Base-by-base conservation (phyloP, 1,140 invertebrate genomes). In the Drosophila triauraria region DNA sequence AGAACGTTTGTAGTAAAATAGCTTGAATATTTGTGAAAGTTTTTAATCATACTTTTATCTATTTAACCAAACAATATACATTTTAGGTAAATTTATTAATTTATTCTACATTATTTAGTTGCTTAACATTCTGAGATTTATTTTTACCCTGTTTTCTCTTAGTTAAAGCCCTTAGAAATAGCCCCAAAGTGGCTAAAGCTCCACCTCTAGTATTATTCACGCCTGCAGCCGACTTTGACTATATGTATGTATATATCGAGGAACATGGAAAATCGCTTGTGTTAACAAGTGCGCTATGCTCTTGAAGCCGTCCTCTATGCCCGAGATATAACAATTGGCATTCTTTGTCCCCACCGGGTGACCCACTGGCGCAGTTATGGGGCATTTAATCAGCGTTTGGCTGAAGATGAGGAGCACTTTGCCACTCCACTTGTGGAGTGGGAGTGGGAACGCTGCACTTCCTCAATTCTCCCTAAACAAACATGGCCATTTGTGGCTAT, bases 221-320 rank as follows among this genome's bases (percentile, higher is more conserved):
- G 30, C 42, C 50, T 20, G 48, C 48, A 74, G n/a, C 38, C 25
- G 40, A 32, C 64, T 35, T 42, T 17, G 25, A 48, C 38, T 42
- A 42, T 51, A 53, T 17, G 32, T 10, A 25, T 32, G 44, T 17
- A 25, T 35, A 53, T 59, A 56, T 60, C 15, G 10, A 23, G 20
- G 40, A 78, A 87, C 84, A 87, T 84, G 84, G 56, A 88, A 87
- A 84, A 80, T 78, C 80, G 72, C 71, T 88, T 84, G 84, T 84
- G 71, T 63, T 80, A 83, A 87, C 80, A 87, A 87, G 76, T 87
- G 80, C 77, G 64, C 17, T 67, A 59, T 88, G 84, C 84, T 78
- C 84, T 88, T 88, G 80, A 68, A 57, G 58, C 54, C 56, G 62
- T 42, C 47, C 58, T 27, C 63, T 35, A 27, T 35, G 50, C 38